Percentiles rank a stretch among this genome's conserved stretches.
phyloP scores from a whole-genome alignment of 2,888 invertebrate species.

The Fragum whitleyi region DNA sequence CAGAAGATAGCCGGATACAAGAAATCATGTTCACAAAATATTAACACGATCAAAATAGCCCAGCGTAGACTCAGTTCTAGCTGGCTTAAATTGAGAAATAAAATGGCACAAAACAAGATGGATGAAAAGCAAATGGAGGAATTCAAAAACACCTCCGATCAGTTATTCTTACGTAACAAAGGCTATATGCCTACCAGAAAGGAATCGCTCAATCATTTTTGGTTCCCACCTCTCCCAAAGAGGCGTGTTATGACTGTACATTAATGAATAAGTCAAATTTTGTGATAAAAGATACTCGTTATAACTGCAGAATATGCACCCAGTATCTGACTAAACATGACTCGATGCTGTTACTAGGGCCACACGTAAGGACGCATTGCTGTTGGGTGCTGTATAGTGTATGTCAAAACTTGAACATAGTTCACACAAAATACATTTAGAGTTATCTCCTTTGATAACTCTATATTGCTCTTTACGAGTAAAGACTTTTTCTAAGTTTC shows the following conservation, averaged over 20 bases:
- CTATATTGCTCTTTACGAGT: no score
- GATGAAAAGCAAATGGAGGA: constrained; percentile 1
- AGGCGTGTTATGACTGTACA: constrained; percentile 16
- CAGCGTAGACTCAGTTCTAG: constrained; percentile 42
- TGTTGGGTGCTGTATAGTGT: no score
- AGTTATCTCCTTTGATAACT: no score
- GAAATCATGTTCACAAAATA: constrained; percentile 31
- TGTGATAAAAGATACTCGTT: no score
- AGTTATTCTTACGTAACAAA: constrained; percentile 45
- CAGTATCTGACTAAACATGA: no score
- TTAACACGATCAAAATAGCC: constrained; percentile 39
- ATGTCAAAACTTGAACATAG: no score
- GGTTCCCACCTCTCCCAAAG: constrained; percentile 48
- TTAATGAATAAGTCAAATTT: constrained; percentile 2
- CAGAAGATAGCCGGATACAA: constrained; percentile 44
- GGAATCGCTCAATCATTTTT: constrained; percentile 2
- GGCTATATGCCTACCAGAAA: constrained; percentile 36
- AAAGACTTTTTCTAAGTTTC: no score
- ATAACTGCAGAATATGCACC: no score
- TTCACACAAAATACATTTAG: no score
- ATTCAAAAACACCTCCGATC: neutral
- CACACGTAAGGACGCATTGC: no score
- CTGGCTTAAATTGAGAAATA: constrained; percentile 27
- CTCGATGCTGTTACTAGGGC: no score
- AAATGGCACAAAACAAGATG: constrained; percentile 35